phyloP scores from a whole-genome alignment of 2,113 vertebrate species.

The Apaloderma vittatum region DNA sequence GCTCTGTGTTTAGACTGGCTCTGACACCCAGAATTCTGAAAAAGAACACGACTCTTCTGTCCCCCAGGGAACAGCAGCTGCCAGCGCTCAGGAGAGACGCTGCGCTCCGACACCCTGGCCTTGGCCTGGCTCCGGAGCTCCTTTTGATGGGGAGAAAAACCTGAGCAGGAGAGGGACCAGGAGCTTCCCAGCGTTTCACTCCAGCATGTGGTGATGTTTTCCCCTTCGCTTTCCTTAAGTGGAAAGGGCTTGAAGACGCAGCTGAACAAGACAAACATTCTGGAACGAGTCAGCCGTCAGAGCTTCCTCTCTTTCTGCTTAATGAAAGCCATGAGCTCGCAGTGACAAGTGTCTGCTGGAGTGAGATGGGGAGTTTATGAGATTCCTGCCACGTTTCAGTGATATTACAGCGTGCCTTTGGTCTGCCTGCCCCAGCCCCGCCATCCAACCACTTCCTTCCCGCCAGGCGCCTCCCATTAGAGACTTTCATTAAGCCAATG shows the following conservation, averaged over 20 bases:
- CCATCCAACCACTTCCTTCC: conserved; percentile 86
- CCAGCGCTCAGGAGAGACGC: background rate
- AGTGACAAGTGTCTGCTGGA: conserved; percentile 17
- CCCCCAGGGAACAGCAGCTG: background rate
- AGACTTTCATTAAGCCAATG: conserved; percentile 21
- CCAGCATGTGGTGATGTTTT: conserved; percentile 26
- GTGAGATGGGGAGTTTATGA: conserved; percentile 66
- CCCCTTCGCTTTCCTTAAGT: background rate
- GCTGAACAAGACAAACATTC: conserved; percentile 28
- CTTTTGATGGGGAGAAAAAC: background rate
- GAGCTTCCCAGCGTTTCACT: background rate
- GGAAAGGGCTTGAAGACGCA: conserved; percentile 30
- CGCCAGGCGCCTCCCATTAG: conserved; percentile 23
- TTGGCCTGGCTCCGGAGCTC: background rate
- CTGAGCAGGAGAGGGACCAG: background rate
- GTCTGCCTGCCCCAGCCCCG: conserved; percentile 4
- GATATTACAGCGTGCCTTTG: background rate
- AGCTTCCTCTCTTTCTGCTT: conserved; percentile 48
- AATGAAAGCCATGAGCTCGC: conserved; percentile 60
- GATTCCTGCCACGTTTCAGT: conserved; percentile 80
- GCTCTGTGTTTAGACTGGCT: background rate
- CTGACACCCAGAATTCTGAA: background rate
- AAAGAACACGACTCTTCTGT: background rate
- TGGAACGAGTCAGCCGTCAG: background rate
- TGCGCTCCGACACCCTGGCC: background rate